Base-by-base conservation (phyloP, 1,140 invertebrate species). In the Calliopsis andreniformis region DNA sequence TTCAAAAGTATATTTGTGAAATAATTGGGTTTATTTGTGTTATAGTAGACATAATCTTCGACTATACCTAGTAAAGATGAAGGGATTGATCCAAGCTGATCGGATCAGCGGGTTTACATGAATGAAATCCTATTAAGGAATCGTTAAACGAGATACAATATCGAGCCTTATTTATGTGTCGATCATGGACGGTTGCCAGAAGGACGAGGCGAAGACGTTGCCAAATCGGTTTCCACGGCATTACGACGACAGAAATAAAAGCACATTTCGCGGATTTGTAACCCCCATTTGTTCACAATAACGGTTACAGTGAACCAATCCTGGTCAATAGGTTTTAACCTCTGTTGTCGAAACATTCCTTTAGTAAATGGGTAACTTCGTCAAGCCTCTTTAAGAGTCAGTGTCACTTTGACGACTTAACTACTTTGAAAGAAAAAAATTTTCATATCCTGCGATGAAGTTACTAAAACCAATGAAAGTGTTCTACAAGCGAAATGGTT, bases 151-250 rank as follows among this genome's bases (percentile, higher is more conserved):
- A 39, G n/a, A 83, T 76, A 80, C 56, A 39, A 73, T 73, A 71
- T 85, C 78, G 18, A 63, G 49, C 42, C 59, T 80, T 84, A 79
- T 77, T 85, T 82, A 72, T 77, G 59, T 66, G 58, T 43, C 53
- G 30, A 63, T 75, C 61, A 49, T 82, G 83, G 83, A 70, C 64
- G 51, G 39, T 55, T 68, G 80, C 80, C 83, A 75, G 69, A 64
- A 43, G 25, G 55, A 7, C 30, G n/a, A 51, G 28, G 23, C 53
- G 20, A 71, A 43, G 55, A 47, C 45, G 49, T 25, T 84, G 82
- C 76, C 79, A 84, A 82, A 85, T 84, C 69, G 68, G 55, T 63
- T 76, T 72, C 39, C 55, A 49, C 32, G 64, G 59, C 67, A 83
- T 80, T 80, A 55, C 63, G 7, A 51, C 14, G 68, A 59, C 47